These are phyloP conservation scores for Phymatocera aterrima DNA, from an alignment of 2,888 invertebrate species.

Conservation along the genomic window DNA sequence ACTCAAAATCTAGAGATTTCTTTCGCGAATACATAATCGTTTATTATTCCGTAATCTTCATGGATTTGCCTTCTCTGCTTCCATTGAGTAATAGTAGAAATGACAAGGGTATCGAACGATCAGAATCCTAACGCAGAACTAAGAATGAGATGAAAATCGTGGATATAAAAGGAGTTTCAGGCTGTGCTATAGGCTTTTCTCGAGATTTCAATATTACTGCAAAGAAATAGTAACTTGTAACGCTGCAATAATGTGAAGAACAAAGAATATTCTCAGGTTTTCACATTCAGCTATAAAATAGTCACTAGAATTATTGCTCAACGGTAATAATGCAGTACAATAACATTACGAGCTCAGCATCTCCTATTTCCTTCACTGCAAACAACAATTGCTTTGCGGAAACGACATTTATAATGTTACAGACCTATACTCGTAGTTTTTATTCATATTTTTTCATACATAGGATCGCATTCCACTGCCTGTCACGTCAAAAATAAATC, in stretches of 20 bases:
- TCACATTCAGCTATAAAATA: neutral
- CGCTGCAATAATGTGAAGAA: constrained; percentile 23
- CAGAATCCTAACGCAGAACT: neutral
- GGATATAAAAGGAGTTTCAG: neutral
- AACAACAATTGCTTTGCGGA: neutral
- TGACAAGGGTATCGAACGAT: neutral
- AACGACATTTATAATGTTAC: neutral
- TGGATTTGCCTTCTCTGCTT: neutral
- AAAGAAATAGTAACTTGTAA: neutral
- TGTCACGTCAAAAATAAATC: neutral
- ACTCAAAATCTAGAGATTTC: no score
- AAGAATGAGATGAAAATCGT: neutral
- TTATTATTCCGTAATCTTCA: no score
- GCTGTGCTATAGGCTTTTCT: constrained; percentile 4
- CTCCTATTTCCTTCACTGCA: neutral
- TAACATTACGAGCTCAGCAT: neutral
- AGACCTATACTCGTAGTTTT: no score
- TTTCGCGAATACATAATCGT: no score
- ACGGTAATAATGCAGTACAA: neutral
- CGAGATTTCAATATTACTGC: constrained; percentile 18
- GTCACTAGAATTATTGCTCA: neutral
- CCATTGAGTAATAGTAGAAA: neutral
- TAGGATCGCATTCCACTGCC: neutral
- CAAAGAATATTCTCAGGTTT: neutral
- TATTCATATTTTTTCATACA: neutral